Evolutionary conservation across 1,140 invertebrate species (phyloP).

Genomic region (Scaptomyza graminum): DNA sequence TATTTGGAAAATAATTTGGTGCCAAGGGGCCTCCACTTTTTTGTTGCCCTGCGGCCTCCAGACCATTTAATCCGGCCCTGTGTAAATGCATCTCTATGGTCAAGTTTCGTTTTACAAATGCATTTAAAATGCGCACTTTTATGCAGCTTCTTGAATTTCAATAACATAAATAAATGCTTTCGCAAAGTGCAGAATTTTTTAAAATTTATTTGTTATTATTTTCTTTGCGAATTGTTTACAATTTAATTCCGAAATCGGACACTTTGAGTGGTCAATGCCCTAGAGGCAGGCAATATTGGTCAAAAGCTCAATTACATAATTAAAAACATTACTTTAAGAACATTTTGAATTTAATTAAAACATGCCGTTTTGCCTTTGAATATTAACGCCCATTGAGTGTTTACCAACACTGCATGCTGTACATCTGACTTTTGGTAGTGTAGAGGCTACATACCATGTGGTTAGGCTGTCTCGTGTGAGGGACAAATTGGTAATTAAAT

Average conservation of each 20-base stretch:
- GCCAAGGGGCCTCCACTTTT: too few species aligned
- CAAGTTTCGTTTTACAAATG: slow-evolving; percentile 5
- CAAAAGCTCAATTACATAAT: too few species aligned
- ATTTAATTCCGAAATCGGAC: too few species aligned
- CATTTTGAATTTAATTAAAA: too few species aligned
- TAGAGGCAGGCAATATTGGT: too few species aligned
- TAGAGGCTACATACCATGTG: too few species aligned
- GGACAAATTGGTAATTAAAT: slow-evolving; percentile 3
- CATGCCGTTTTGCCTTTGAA: not conserved
- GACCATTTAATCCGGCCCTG: too few species aligned
- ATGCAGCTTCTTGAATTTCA: not conserved
- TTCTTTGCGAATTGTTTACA: not conserved
- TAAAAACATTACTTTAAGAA: too few species aligned
- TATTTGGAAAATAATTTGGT: too few species aligned
- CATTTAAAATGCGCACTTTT: slow-evolving; percentile 13
- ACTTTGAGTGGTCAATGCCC: too few species aligned
- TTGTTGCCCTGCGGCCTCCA: too few species aligned
- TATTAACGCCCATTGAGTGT: not conserved
- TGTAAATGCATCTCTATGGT: not conserved
- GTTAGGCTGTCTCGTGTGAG: not conserved
- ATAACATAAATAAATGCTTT: slow-evolving; percentile 11
- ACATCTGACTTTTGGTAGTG: too few species aligned
- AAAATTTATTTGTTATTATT: not conserved
- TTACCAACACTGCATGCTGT: slow-evolving; percentile 13
- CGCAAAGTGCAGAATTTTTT: not conserved